Percentiles rank a stretch among this genome's conserved stretches.
These are phyloP conservation scores for Laupala kohalensis DNA, from an alignment of 1,140 invertebrate species.

Conservation along the genomic window DNA sequence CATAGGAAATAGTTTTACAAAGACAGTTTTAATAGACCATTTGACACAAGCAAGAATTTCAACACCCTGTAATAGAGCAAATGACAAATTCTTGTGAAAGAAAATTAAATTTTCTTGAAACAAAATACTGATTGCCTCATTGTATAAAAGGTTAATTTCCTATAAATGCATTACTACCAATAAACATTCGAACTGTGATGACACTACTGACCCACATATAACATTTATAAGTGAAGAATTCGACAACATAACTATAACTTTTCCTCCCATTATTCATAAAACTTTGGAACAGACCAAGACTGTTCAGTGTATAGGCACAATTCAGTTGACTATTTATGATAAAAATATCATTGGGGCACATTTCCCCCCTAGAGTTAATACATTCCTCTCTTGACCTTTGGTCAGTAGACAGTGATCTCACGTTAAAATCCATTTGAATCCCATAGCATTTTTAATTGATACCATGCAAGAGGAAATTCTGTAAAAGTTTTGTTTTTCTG, in stretches of 20 bases:
- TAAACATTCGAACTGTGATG: neutral
- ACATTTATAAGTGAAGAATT: neutral
- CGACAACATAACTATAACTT: neutral
- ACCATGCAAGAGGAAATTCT: too few relatives aligned
- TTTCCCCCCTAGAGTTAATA: neutral
- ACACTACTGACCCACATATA: neutral
- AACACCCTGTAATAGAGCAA: neutral
- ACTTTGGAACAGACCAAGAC: neutral
- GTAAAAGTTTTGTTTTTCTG: too few relatives aligned
- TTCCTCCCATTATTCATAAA: neutral
- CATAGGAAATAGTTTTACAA: neutral
- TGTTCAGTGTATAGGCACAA: neutral
- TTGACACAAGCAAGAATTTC: neutral
- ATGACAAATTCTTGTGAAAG: neutral
- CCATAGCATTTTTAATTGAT: too few relatives aligned
- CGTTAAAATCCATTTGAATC: too few relatives aligned
- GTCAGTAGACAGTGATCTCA: too few relatives aligned
- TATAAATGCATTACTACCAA: neutral
- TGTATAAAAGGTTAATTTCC: neutral
- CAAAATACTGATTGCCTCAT: neutral
- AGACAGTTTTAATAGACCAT: neutral
- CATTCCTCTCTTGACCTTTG: neutral
- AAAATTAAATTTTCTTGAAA: neutral
- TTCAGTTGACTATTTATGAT: neutral
- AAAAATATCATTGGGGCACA: neutral